Evolutionary conservation across 2,797 vertebrate genomes (phyloP).

Genomic region (Oreortyx pictus): DNA sequence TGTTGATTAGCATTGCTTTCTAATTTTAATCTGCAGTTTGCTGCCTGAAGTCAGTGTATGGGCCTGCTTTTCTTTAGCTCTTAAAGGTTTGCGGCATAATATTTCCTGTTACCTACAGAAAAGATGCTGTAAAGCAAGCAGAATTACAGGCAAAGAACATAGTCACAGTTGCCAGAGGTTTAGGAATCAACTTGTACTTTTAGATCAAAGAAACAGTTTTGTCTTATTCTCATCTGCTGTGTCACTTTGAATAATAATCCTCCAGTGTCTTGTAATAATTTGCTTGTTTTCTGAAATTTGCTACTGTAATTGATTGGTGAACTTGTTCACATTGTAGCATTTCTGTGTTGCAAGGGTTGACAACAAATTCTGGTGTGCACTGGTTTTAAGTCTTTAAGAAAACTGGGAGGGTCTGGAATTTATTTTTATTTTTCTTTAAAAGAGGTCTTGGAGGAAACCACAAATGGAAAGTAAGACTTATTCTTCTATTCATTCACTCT

Average conservation of each 20-base stretch:
- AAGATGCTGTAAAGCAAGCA: not conserved
- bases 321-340: fast-evolving
- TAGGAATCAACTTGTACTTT: not conserved
- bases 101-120: not conserved
- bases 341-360: not conserved
- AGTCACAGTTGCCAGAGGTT: not conserved
- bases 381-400: not conserved
- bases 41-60: not conserved
- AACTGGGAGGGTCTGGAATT: not conserved
- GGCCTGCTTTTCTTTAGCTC: not conserved
- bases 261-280: not conserved
- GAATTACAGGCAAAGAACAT: not conserved
- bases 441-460: not conserved
- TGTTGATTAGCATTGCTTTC: not conserved
- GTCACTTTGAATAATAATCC: not conserved
- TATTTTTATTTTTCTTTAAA: not conserved
- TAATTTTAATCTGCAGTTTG: not conserved
- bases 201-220: not conserved
- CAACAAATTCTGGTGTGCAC: fast-evolving
- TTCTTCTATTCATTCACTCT: not conserved
- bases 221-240: not conserved
- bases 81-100: not conserved
- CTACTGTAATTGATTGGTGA: not conserved
- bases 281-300: not conserved
- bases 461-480: not conserved